Evolutionary conservation across 2,888 invertebrate genomes (phyloP), one percentile per base, ranked within the genome.

Genomic region (Biston stratarius): DNA sequence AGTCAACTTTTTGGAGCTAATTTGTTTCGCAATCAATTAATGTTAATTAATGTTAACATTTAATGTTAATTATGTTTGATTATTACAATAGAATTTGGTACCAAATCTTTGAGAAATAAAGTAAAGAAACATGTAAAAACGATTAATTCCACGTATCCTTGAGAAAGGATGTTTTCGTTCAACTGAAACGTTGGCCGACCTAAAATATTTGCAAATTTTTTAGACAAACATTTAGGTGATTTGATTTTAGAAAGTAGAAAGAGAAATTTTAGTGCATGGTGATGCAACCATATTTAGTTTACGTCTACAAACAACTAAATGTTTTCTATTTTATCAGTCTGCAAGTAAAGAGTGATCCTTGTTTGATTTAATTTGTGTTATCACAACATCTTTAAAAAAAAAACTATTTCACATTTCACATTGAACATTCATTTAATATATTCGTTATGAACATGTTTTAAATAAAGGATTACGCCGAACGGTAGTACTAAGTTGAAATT

Each of bases 241-340:
- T 38, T n/a, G 55, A 14, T 55, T 55, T 62, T 62, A 62, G 62
- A 62, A 62, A 62, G 62, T 55, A 9, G 48, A 36, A 63, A 40
- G 56, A 34, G 56, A 56, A 57, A 55, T 48, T 24, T 15, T n/a
- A 49, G 38, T 49, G 34, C 24, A 55, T 62, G 57, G 10, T 34
- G 47, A 48, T 33, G 38, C n/a, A 55, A 55, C 7, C 55, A 48
- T 14, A 55, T 15, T 48, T 14, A 34, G 10, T 38, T 38, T 24
- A 24, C 24, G 24, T 24, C 38, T 12, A 42, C 55, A 12, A 33
- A 42, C n/a, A 8, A 2, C 9, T 10, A 42, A 11, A 10, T 42
- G 9, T 38, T 42, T 42, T 10, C 12, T 11, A 11, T 42, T 42
- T 5, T 42, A 10, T 42, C 42, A 10, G 10, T 44, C 44, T 12